Evolutionary conservation across 2,113 vertebrate genomes (phyloP), one percentile per base, ranked within the genome.

Genomic region (Sisor rabdophorus): DNA sequence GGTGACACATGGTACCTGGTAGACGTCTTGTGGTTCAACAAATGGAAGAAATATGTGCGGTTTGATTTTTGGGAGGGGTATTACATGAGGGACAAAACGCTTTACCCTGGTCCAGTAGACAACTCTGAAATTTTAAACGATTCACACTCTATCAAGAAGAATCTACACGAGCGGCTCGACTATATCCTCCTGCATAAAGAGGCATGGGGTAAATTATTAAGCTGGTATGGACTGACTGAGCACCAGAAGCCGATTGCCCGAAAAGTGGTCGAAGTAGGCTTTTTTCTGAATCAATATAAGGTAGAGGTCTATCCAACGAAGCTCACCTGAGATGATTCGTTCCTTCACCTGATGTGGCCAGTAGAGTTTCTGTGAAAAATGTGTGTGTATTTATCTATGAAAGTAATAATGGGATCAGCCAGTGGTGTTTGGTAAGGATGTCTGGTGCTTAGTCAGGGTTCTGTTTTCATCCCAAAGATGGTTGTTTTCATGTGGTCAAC

Each of bases 41-140:
- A 95, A 89, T 98, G 97, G 96, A 98, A 98, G 87, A 97, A 97
- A 89, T 98, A 98, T 93, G 96, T 98, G 91, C 95, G 97, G 55
- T 99, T 93, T 92, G 95, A 98, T 89, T 96, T 93, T 82, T 98
- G 95, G 95, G 95, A 98, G 90, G 96, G 95, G 88, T 95, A 96
- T 82, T 95, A 96, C 87, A 95, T 95, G 94, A 95, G 95, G 77
- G 95, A 96, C 88, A 95, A 98, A 85, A 95, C 93, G 87, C 94
- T 96, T 77, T 97, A 98, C 86, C 97, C 97, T 69, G 97, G 96
- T 85, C 94, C 95, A 11, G 95, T 98, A 85, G 95, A 99, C 88
- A 99, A 97, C 85, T 94, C 94, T 48, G 95, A 95, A 84, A 94
- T 98, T 82, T 93, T 99, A 84, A 93, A 92, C 53, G 96, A 98